Conservation (phyloP, 2,113 vertebrate genomes). For the Eretmochelys imbricata region DNA sequence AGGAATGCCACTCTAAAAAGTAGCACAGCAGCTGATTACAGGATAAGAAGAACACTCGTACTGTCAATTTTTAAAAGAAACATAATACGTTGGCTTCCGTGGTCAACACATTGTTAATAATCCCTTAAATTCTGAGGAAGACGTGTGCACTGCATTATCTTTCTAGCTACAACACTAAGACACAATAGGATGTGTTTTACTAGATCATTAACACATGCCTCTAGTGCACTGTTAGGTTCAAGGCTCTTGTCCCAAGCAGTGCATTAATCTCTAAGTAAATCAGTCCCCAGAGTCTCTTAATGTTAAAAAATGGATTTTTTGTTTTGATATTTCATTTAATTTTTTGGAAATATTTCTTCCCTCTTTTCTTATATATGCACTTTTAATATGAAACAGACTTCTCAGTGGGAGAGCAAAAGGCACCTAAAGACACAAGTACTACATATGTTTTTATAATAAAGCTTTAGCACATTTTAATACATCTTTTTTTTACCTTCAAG, state of each 20-base stretch:
- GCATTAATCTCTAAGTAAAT: slow-evolving; percentile 35
- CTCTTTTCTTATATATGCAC: neutral
- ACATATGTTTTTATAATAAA: slow-evolving; percentile 2
- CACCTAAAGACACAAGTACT: neutral
- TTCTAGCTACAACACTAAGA: neutral
- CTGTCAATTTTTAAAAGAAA: neutral
- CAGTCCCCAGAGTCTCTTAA: neutral
- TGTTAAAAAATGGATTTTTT: neutral
- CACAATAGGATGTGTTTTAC: neutral
- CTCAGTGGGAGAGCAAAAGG: neutral
- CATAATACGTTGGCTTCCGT: slow-evolving; percentile 3
- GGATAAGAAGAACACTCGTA: neutral
- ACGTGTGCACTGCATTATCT: neutral
- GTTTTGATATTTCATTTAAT: neutral
- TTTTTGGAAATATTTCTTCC: neutral
- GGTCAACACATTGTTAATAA: slow-evolving; percentile 18
- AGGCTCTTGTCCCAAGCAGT: neutral
- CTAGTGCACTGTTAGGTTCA: neutral
- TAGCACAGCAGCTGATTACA: neutral
- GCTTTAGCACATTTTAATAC: neutral
- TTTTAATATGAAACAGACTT: neutral
- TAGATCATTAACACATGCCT: neutral
- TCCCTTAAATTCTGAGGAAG: neutral
- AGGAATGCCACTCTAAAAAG: neutral
- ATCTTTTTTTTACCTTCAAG: neutral